A percentile compares a stretch with the other conserved stretches of the same genome.
Conservation (phyloP, 92 coral and sea anemone genomes). For the Palythoa grandis region DNA sequence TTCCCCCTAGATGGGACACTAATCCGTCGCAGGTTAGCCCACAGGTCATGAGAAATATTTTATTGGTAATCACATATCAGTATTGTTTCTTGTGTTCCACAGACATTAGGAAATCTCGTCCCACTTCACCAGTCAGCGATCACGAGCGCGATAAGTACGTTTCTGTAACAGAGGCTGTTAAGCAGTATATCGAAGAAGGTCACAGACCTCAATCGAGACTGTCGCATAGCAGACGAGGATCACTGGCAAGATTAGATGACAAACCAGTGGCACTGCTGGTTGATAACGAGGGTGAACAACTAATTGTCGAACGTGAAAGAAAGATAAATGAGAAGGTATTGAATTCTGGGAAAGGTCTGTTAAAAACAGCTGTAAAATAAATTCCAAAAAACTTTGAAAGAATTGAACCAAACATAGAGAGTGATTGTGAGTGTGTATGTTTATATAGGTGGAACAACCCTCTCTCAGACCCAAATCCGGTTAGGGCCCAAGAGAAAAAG, state of each 20-base stretch:
- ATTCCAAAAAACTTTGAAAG: too few species aligned
- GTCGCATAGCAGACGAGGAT: constrained; percentile 57
- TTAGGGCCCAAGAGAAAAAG: too few species aligned
- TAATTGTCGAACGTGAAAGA: background rate
- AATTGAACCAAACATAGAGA: too few species aligned
- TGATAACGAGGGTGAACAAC: constrained; percentile 7
- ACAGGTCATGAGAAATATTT: background rate
- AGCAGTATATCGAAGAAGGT: constrained; percentile 70
- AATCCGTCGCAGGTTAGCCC: too few species aligned
- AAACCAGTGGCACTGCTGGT: background rate
- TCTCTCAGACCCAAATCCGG: too few species aligned
- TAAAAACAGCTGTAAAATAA: too few species aligned
- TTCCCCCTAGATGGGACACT: too few species aligned
- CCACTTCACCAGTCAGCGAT: constrained; percentile 65
- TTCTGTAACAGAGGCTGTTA: constrained; percentile 69
- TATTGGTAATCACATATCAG: background rate
- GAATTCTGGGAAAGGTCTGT: background rate
- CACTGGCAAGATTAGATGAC: constrained; percentile 51
- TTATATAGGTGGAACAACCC: too few species aligned
- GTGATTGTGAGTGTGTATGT: too few species aligned
- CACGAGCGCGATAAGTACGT: constrained; percentile 61
- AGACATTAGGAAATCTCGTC: constrained; percentile 80
- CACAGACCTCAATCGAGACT: constrained; percentile 75
- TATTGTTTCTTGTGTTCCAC: background rate
- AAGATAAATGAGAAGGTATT: constrained; percentile 20